phyloP scores from a whole-genome alignment of 2,113 vertebrate species.

The Vimba vimba region DNA sequence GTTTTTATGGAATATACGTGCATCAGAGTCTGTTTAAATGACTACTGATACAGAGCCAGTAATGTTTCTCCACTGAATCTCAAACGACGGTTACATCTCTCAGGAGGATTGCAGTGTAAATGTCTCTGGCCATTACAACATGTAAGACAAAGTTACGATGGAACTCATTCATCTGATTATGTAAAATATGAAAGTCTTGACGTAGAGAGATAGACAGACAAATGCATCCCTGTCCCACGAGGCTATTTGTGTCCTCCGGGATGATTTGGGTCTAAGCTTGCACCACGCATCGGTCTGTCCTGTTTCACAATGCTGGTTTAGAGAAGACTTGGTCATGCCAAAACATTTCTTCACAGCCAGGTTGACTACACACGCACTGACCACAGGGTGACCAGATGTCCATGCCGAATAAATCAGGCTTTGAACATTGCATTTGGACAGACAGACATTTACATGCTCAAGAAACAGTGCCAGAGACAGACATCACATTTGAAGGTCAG shows the following conservation, averaged over 20 bases:
- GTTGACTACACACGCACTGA: constrained; percentile 42
- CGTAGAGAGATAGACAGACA: neutral
- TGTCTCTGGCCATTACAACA: neutral
- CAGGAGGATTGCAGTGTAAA: constrained; percentile 12
- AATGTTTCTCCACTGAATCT: constrained; percentile 41
- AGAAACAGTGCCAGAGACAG: neutral
- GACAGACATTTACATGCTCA: neutral
- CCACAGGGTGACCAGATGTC: constrained; percentile 63
- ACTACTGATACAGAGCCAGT: constrained; percentile 17
- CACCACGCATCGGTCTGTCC: constrained; percentile 60
- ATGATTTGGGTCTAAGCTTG: neutral
- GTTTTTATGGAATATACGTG: no score
- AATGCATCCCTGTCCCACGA: neutral
- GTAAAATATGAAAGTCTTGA: constrained; percentile 12
- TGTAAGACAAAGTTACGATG: neutral
- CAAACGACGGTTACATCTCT: constrained; percentile 26
- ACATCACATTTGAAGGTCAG: neutral
- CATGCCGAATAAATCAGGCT: neutral
- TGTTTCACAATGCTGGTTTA: constrained; percentile 58
- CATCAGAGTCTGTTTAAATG: neutral
- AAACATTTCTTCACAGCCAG: constrained; percentile 34
- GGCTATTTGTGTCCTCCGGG: neutral
- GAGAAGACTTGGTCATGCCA: constrained; percentile 47
- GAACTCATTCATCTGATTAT: neutral
- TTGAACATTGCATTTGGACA: neutral